phyloP scores from a whole-genome alignment of 2,113 vertebrate species.

The Raja brachyura region DNA sequence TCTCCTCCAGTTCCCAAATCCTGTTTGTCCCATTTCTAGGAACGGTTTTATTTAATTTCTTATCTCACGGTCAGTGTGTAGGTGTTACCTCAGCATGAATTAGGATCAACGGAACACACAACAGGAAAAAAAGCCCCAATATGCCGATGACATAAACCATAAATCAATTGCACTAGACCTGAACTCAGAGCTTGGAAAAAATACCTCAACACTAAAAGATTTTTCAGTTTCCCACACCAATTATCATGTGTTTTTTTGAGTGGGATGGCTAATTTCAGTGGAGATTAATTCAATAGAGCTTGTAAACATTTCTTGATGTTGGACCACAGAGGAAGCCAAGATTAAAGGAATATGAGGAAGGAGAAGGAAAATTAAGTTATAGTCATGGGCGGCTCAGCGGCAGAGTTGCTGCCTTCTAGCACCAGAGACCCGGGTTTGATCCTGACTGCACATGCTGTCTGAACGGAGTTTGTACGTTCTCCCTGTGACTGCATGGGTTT shows the following conservation, averaged over 20 bases:
- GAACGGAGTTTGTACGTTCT: no score
- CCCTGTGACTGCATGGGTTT: no score
- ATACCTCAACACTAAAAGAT: background rate
- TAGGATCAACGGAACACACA: background rate
- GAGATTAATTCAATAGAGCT: background rate
- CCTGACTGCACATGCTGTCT: no score
- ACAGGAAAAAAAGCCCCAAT: background rate
- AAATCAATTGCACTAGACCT: background rate
- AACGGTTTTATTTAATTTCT: background rate
- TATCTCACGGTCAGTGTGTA: background rate
- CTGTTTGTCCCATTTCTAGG: background rate
- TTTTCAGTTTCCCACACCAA: background rate
- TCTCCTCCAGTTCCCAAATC: background rate
- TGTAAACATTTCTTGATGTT: background rate
- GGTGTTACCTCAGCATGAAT: background rate
- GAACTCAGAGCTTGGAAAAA: background rate
- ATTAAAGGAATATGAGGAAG: background rate
- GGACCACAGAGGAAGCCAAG: background rate
- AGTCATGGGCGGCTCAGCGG: background rate
- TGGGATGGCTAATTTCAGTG: background rate
- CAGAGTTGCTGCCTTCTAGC: no score
- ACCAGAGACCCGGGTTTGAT: no score
- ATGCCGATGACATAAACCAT: background rate
- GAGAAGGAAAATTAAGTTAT: background rate
- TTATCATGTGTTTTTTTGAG: background rate